phyloP scores from a whole-genome alignment of 2,113 vertebrate genomes.

The Melanotaenia duboulayi region DNA sequence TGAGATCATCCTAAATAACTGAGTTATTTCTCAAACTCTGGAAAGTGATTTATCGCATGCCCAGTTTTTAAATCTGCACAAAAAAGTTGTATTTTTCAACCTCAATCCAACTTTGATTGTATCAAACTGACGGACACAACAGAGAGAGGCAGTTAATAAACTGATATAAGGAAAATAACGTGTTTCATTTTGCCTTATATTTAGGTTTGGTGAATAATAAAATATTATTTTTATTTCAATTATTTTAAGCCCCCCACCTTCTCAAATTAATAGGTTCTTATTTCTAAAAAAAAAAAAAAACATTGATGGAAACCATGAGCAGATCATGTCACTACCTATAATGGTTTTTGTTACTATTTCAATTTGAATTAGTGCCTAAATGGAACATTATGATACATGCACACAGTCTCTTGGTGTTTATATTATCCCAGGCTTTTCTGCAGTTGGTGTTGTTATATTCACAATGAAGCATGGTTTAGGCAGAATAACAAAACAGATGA shows the following conservation, averaged over 20 bases:
- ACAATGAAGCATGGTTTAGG: conserved; percentile 64
- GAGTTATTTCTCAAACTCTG: neutral
- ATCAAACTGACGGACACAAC: conserved; percentile 20
- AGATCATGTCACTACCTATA: conserved; percentile 72
- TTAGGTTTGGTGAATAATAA: conserved; percentile 43
- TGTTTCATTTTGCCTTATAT: conserved; percentile 32
- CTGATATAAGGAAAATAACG: conserved; percentile 17
- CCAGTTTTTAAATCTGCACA: neutral
- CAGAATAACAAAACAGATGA: conserved; percentile 57
- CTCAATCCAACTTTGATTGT: conserved; percentile 9
- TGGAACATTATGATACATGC: conserved; percentile 70
- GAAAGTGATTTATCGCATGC: neutral
- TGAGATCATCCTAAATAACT: neutral
- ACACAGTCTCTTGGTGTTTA: conserved; percentile 60
- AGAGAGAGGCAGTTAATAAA: conserved; percentile 28
- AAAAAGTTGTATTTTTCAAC: neutral
- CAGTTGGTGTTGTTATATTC: conserved; percentile 70
- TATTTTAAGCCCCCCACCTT: conserved; percentile 50
- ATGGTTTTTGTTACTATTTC: conserved; percentile 64
- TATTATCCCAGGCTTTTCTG: conserved; percentile 61
- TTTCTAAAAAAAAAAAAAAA: conserved; percentile 58
- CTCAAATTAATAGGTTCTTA: conserved; percentile 68
- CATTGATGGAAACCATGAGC: conserved; percentile 63
- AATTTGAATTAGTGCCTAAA: conserved; percentile 80
- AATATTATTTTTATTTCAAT: conserved; percentile 53